Percentiles rank a stretch among this genome's conserved stretches.
Conservation (phyloP, 2,113 vertebrate genomes). For the Notarius quadriscutis region DNA sequence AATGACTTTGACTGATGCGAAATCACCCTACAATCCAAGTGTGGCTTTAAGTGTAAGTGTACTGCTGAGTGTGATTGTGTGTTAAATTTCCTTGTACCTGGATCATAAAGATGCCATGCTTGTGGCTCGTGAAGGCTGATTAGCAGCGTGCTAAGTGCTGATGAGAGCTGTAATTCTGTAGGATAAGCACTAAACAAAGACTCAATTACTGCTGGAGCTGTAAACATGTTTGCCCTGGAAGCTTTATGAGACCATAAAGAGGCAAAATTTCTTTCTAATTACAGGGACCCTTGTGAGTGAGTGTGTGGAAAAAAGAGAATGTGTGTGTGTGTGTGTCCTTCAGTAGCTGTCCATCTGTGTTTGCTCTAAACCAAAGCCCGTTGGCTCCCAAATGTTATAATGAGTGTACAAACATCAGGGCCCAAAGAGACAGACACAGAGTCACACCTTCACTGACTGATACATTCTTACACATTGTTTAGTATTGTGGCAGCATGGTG, state of each 20-base stretch:
- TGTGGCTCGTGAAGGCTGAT: constrained; percentile 41
- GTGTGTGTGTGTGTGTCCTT: constrained; percentile 27
- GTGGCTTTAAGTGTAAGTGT: constrained; percentile 10
- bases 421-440: background rate
- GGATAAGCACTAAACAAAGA: constrained; percentile 51
- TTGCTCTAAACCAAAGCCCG: constrained; percentile 46
- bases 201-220: constrained; percentile 50
- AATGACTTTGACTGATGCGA: background rate
- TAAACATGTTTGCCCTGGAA: constrained; percentile 53
- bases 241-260: constrained; percentile 52
- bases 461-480: constrained; percentile 9
- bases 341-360: constrained; percentile 51
- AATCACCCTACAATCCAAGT: background rate
- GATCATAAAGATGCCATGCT: constrained; percentile 46
- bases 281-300: constrained; percentile 31
- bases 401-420: constrained; percentile 33
- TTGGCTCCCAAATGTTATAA: constrained; percentile 48
- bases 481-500: too few relatives aligned
- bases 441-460: constrained; percentile 28
- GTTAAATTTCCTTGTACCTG: constrained; percentile 22
- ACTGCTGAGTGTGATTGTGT: constrained; percentile 19
- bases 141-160: constrained; percentile 37
- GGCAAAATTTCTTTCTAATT: constrained; percentile 49
- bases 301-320: constrained; percentile 18
- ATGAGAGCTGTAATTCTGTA: constrained; percentile 51